These are phyloP conservation scores for Rhynchotus rufescens DNA, from an alignment of 2,797 vertebrate genomes.

Conservation along the genomic window DNA sequence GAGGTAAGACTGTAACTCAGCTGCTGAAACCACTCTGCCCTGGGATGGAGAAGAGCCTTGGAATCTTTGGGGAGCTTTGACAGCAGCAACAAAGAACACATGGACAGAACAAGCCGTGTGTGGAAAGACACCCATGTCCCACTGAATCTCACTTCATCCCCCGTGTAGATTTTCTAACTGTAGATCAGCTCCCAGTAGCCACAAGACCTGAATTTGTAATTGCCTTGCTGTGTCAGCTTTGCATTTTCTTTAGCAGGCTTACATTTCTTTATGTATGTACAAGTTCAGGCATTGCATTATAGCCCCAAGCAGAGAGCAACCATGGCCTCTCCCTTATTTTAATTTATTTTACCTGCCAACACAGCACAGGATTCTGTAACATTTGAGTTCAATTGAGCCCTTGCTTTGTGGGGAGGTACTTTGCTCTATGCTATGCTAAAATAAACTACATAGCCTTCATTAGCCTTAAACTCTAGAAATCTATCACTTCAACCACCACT, in stretches of 20 bases:
- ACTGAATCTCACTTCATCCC: not conserved
- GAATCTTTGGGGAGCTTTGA: not conserved
- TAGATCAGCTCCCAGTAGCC: not conserved
- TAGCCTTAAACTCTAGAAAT: not conserved
- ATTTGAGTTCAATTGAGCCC: not conserved
- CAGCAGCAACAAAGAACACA: not conserved
- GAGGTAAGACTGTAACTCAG: not conserved
- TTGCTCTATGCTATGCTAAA: not conserved
- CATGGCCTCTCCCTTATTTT: not conserved
- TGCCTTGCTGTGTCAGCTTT: not conserved
- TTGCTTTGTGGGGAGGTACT: not conserved
- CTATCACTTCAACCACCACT: not conserved
- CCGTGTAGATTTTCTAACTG: not conserved
- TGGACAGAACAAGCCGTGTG: rapidly evolving
- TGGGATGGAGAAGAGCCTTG: not conserved
- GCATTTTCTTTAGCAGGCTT: not conserved
- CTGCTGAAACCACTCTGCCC: not conserved
- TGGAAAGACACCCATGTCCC: rapidly evolving
- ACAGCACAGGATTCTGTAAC: not conserved
- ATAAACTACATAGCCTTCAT: not conserved
- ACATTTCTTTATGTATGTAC: not conserved
- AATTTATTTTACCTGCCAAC: not conserved
- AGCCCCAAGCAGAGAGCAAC: not conserved
- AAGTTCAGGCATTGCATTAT: conserved; percentile 4
- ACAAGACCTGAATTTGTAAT: not conserved